Percentiles rank a stretch among this genome's conserved stretches.
Conservation (phyloP, 2,113 vertebrate genomes). For the Pollachius pollachius region DNA sequence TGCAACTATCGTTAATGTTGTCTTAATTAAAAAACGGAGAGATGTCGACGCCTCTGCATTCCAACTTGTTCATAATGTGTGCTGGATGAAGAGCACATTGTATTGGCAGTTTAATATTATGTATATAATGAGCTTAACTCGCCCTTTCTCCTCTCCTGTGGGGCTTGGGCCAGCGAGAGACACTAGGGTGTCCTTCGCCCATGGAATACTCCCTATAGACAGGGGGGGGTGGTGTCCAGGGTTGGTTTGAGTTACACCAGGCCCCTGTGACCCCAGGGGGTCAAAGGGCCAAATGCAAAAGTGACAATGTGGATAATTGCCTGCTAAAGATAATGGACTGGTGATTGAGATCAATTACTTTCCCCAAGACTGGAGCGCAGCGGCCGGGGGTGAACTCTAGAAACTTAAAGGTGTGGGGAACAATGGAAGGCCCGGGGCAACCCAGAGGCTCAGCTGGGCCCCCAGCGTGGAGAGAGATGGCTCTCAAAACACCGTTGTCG, state of each 20-base stretch:
- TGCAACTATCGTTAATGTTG: not conserved
- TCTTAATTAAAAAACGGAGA: not conserved
- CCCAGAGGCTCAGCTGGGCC: conserved; percentile 35
- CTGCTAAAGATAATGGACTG: conserved; percentile 89
- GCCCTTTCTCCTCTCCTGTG: conserved; percentile 57
- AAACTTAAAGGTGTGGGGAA: conserved; percentile 49
- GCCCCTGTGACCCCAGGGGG: conserved; percentile 80
- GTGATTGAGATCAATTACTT: conserved; percentile 91
- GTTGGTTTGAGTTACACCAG: conserved; percentile 84
- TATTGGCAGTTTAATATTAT: conserved; percentile 75
- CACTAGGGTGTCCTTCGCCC: conserved; percentile 86
- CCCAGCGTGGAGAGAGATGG: conserved; percentile 47
- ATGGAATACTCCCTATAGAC: conserved; percentile 84
- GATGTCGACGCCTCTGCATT: not conserved
- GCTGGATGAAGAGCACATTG: conserved; percentile 6
- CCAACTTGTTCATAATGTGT: not conserved
- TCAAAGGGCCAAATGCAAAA: conserved; percentile 91
- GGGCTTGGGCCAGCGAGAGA: conserved; percentile 59
- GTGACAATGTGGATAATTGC: conserved; percentile 97
- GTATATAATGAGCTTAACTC: conserved; percentile 81
- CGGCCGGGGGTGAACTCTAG: conserved; percentile 65
- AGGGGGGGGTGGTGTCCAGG: conserved; percentile 77
- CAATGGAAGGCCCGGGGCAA: conserved; percentile 33
- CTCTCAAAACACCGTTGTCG: conserved; percentile 53
- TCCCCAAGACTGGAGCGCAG: conserved; percentile 69